Percentiles rank a stretch among this genome's conserved stretches.
Evolutionary conservation across 2,888 invertebrate species (phyloP).

Genomic region (Craniophora ligustri): DNA sequence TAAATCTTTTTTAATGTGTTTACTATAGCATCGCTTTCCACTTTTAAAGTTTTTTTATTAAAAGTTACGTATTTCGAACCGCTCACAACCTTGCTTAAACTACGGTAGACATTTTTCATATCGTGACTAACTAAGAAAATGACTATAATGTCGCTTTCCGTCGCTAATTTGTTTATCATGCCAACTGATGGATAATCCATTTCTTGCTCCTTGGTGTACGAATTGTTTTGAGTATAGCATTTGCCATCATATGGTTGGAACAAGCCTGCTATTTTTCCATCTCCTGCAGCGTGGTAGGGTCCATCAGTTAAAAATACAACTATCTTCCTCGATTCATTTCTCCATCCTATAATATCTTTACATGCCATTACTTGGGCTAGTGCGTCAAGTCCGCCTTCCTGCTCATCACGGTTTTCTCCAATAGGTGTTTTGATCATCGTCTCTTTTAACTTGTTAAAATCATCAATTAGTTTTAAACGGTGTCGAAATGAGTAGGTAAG

Average conservation of each 20-base stretch:
- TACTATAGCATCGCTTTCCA: constrained; percentile 43
- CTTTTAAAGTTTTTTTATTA: no score
- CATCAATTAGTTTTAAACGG: constrained; percentile 90
- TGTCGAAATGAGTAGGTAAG: constrained; percentile 92
- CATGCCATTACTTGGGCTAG: constrained; percentile 93
- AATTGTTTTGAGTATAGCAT: constrained; percentile 89
- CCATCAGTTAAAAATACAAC: constrained; percentile 94
- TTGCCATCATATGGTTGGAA: constrained; percentile 91
- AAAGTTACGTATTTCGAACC: no score
- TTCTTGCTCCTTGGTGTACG: constrained; percentile 87
- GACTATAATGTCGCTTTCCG: constrained; percentile 62
- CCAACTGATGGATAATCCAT: constrained; percentile 95
- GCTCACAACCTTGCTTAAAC: constrained; percentile 54
- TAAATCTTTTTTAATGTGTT: constrained; percentile 64
- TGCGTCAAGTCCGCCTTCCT: constrained; percentile 96
- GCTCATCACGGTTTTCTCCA: constrained; percentile 90
- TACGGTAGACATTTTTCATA: constrained; percentile 49
- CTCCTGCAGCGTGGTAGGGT: constrained; percentile 93
- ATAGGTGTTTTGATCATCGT: constrained; percentile 75
- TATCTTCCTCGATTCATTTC: constrained; percentile 92
- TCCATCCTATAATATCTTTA: constrained; percentile 92
- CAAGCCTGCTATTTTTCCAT: constrained; percentile 92
- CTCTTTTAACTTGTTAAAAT: constrained; percentile 81
- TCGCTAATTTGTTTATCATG: constrained; percentile 86
- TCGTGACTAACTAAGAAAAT: constrained; percentile 62